Evolutionary conservation across 2,888 invertebrate species (phyloP), one percentile per base, ranked within the genome.

Genomic region (Drosophila formosana): DNA sequence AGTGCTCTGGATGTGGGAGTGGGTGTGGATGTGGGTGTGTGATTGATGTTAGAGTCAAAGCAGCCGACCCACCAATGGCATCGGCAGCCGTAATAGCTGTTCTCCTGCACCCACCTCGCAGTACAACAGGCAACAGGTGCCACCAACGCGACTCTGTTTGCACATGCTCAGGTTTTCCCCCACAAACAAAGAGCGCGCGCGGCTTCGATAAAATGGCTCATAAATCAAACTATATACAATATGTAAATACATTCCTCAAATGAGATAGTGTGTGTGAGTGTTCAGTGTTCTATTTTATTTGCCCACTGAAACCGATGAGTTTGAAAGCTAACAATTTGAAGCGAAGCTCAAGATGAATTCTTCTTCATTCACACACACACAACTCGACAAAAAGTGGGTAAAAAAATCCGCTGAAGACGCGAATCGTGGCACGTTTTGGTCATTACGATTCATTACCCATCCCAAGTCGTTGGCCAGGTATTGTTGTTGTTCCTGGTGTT

Each of bases 361-460:
- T n/a, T 23, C 23, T 58, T 30, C 37, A 30, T 68, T 51, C 13
- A 26, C 74, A 34, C 34, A 34, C 51, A 58, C 61, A 64, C 47
- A 41, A 45, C 43, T 37, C 62, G 9, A 28, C 9, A 30, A 30
- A 6, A 53, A 30, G 11, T 26, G 18, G 13, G 3, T 13, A 63
- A 52, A 62, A 37, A 75, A 60, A 69, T 57, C 52, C 26, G 60
- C 61, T 68, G 52, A 67, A 66, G 73, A 68, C 65, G 69, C 66
- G 53, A 75, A 50, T 75, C 58, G 78, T 67, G 89, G 83, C 83
- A 88, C 83, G 83, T 88, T 84, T 84, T 78, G 73, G 62, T 86
- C 89, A 84, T 84, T 84, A 86, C 73, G 89, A 74, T 70, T 67
- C 80, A 86, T 70, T 83, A 75, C 65, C 78, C 57, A 61, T 69